A percentile compares a stretch with the other conserved stretches of the same genome.
Conservation (phyloP, 2,888 invertebrate genomes). For the Endomychus coccineus region DNA sequence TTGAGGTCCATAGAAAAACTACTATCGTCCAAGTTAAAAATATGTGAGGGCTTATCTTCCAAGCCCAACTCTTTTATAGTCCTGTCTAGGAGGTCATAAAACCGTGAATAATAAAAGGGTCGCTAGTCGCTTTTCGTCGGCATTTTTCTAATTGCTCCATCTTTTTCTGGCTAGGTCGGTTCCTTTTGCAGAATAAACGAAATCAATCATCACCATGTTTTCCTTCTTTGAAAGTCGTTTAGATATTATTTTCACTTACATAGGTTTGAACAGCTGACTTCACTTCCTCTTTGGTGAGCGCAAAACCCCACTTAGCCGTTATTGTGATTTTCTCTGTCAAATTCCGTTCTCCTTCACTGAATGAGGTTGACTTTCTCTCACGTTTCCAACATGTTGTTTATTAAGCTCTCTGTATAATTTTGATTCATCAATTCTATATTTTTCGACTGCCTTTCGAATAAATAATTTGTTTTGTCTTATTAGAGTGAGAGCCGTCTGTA, state of each 20-base stretch:
- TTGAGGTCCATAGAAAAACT: conserved; percentile 21
- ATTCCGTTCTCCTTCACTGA: conserved; percentile 1
- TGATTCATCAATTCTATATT: conserved; percentile 8
- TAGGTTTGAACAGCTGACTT: conserved; percentile 13
- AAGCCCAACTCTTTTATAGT: conserved; percentile 16
- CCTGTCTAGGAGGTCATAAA: conserved; percentile 9
- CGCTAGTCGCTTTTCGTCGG: conserved; percentile 14
- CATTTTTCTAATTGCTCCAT: conserved; percentile 17
- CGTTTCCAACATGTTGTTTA: neutral
- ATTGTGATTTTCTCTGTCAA: conserved; percentile 9
- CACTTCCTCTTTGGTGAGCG: conserved; percentile 14
- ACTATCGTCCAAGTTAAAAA: conserved; percentile 23
- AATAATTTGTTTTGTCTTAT: conserved; percentile 11
- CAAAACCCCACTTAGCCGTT: conserved; percentile 11
- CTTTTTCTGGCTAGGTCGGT: conserved; percentile 16
- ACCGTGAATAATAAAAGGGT: conserved; percentile 18
- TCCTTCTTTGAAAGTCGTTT: conserved; percentile 14
- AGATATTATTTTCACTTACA: conserved; percentile 15
- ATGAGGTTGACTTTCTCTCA: conserved; percentile 3
- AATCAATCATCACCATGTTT: conserved; percentile 20
- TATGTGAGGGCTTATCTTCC: conserved; percentile 16
- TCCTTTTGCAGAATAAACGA: conserved; percentile 17
- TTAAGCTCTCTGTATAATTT: neutral
- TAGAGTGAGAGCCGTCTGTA: conserved; percentile 11
- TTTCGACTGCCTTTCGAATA: conserved; percentile 10